phyloP scores from a whole-genome alignment of 2,113 vertebrate genomes.

The Xenopus borealis region DNA sequence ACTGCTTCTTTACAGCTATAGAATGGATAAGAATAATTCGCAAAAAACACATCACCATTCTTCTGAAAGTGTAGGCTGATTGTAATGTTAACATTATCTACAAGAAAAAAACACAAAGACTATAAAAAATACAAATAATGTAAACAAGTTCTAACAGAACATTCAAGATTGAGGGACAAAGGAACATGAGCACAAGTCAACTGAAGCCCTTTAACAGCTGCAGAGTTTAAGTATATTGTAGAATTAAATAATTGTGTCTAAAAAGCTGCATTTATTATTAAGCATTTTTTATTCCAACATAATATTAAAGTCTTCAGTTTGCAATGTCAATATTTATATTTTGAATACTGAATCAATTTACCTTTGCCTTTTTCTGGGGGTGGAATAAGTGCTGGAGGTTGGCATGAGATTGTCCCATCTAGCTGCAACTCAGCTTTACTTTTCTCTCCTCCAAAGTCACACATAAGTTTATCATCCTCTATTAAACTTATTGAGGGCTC shows the following conservation, averaged over 20 bases:
- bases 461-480: conserved; percentile 55
- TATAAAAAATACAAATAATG: too few relatives aligned
- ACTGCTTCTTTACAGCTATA: conserved; percentile 86
- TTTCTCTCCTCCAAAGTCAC: conserved; percentile 58
- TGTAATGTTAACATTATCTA: conserved; percentile 82
- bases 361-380: conserved; percentile 62
- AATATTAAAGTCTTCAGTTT: too few relatives aligned
- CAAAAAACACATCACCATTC: conserved; percentile 67
- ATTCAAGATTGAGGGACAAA: too few relatives aligned
- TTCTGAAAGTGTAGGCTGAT: conserved; percentile 67
- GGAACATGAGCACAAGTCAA: too few relatives aligned
- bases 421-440: conserved; percentile 36
- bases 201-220: too few relatives aligned
- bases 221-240: too few relatives aligned
- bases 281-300: too few relatives aligned
- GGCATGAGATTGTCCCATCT: conserved; percentile 56
- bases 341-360: conserved; percentile 49
- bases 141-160: too few relatives aligned
- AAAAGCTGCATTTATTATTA: too few relatives aligned
- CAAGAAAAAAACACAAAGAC: conserved; percentile 27
- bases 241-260: too few relatives aligned
- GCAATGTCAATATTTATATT: background rate
- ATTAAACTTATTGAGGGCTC: conserved; percentile 62
- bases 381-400: conserved; percentile 56
- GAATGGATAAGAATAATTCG: conserved; percentile 79